phyloP scores from a whole-genome alignment of 2,888 invertebrate species.

The Cheilosia grossa region DNA sequence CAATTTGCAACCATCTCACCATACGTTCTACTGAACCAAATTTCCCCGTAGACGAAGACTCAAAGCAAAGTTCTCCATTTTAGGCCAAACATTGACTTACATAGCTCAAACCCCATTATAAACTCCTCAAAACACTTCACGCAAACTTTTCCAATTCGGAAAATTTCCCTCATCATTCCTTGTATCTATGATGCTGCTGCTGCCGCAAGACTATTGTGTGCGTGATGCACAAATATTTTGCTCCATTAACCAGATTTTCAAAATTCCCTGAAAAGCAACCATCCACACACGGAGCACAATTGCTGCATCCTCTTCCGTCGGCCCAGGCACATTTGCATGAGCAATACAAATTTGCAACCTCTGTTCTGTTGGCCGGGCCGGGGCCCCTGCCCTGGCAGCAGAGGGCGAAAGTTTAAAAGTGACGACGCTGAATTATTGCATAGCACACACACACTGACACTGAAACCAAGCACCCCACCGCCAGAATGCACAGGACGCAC shows the following conservation, averaged over 20 bases:
- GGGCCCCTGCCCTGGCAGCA: not conserved
- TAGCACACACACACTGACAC: conserved; percentile 24
- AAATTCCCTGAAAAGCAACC: conserved; percentile 53
- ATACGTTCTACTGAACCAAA: conserved; percentile 38
- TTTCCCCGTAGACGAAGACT: conserved; percentile 20
- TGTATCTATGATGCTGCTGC: conserved; percentile 15
- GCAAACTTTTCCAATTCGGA: conserved; percentile 68
- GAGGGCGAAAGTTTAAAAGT: conserved; percentile 55
- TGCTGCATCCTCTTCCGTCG: conserved; percentile 24
- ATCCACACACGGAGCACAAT: conserved; percentile 25
- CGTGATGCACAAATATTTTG: conserved; percentile 69
- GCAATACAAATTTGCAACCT: conserved; percentile 31
- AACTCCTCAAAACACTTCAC: conserved; percentile 64
- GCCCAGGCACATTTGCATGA: not conserved
- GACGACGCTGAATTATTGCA: conserved; percentile 65
- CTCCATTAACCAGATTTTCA: conserved; percentile 69
- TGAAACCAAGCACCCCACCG: not conserved
- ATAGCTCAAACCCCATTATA: conserved; percentile 54
- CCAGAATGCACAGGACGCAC: conserved; percentile 9
- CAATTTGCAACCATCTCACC: not conserved
- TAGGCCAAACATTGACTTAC: conserved; percentile 59
- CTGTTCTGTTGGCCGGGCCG: not conserved
- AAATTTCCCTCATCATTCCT: conserved; percentile 56
- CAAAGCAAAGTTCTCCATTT: conserved; percentile 7
- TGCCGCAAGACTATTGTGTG: conserved; percentile 47